A percentile compares a stretch with the other conserved stretches of the same genome.
These are phyloP conservation scores for Lasioglossum albipes DNA, from an alignment of 1,140 invertebrate species.

Conservation along the genomic window DNA sequence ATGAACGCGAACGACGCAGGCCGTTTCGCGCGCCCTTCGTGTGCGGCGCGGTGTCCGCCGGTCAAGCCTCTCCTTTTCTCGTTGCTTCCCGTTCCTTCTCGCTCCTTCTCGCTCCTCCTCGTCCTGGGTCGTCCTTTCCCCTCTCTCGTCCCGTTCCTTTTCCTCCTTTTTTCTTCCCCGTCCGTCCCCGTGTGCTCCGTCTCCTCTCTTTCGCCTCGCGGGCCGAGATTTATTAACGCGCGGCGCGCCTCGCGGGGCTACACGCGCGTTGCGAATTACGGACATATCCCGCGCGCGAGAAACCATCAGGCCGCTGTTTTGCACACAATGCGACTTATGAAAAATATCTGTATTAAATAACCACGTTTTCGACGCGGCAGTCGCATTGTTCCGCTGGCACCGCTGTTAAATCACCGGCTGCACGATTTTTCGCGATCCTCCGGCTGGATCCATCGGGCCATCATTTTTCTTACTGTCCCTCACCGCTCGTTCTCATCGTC, in stretches of 20 bases:
- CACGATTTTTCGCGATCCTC: conserved; percentile 26
- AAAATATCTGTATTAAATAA: conserved; percentile 50
- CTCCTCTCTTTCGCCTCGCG: background rate
- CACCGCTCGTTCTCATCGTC: too few species aligned
- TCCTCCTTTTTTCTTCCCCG: background rate
- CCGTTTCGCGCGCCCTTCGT: conserved; percentile 14
- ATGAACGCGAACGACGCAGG: conserved; percentile 4
- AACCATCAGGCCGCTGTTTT: conserved; percentile 16
- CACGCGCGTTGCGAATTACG: conserved; percentile 43
- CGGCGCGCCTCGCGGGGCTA: conserved; percentile 40
- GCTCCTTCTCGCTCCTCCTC: background rate
- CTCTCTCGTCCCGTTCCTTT: background rate
- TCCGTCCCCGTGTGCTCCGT: background rate
- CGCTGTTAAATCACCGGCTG: conserved; percentile 9
- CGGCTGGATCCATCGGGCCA: too few species aligned
- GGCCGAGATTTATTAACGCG: conserved; percentile 47
- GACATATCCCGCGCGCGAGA: conserved; percentile 7
- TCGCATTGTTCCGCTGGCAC: conserved; percentile 30
- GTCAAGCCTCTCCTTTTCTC: background rate
- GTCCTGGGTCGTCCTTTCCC: background rate
- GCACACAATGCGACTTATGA: conserved; percentile 51
- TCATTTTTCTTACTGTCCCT: too few species aligned
- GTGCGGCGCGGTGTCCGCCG: conserved; percentile 8
- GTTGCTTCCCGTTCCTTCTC: background rate
- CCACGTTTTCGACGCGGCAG: conserved; percentile 32